Base-by-base conservation (phyloP, 1,140 invertebrate genomes). In the Brachystomella parvula region DNA sequence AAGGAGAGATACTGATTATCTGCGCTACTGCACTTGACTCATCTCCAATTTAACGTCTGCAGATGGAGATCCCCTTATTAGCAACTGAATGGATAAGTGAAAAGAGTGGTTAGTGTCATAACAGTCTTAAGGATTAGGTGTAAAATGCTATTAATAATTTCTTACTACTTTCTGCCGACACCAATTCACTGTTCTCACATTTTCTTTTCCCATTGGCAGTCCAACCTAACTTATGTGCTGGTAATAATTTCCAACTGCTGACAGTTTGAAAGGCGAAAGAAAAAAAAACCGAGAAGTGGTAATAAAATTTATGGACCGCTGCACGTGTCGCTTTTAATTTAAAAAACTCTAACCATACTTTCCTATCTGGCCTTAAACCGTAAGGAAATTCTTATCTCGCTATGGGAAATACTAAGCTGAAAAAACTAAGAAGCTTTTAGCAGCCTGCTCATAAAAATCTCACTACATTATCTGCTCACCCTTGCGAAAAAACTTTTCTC, bases 301-400 rank as follows among this genome's bases (percentile, higher is more conserved):
- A 64, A 64, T 64, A 49, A 68, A 68, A 68, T 68, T 68, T 68
- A 68, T 68, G 67, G 67, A 58, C 53, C 28, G 49, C 47, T 65
- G 63, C 67, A 68, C 67, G 67, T 68, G 67, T 68, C 67, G 56
- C 67, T 68, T 68, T 68, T 68, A 68, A 68, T 68, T 68, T 68
- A 64, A 57, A 57, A 68, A 68, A 68, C 53, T 64, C 56, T 47
- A 47, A 24, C 47, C 28, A 6, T 3, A 53, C 3, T 26, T 6
- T 26, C 6, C 28, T n/a, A n/a, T 3, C 47, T 53, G n/a, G n/a
- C n/a, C n/a, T n/a, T n/a, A n/a, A n/a, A n/a, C n/a, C n/a, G n/a
- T n/a, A n/a, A n/a, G n/a, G n/a, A n/a, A n/a, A n/a, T n/a, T n/a
- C n/a, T n/a, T n/a, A n/a, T n/a, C n/a, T n/a, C n/a, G n/a, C n/a